Percentiles rank a stretch among this genome's conserved stretches.
These are phyloP conservation scores for Platycheirus rosarum DNA, from an alignment of 2,888 invertebrate genomes.

Conservation along the genomic window DNA sequence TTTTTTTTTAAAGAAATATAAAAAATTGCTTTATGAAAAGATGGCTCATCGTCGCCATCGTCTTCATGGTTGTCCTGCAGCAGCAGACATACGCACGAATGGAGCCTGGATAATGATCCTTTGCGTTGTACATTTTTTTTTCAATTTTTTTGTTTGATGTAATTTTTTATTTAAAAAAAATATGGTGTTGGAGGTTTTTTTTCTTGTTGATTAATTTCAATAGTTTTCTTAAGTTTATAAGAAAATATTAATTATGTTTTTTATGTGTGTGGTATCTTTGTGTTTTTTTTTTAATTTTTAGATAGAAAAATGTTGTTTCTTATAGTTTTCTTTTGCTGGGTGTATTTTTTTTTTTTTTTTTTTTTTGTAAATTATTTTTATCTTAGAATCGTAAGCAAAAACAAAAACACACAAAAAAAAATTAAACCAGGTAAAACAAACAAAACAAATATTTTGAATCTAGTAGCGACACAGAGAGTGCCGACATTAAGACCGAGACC, in stretches of 20 bases:
- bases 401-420: constrained; percentile 35
- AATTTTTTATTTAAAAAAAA: constrained; percentile 26
- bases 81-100: constrained; percentile 7
- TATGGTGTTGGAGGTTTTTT: constrained; percentile 67
- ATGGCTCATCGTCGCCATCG: constrained; percentile 32
- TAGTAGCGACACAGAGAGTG: constrained; percentile 88
- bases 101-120: constrained; percentile 44
- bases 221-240: constrained; percentile 42
- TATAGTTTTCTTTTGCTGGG: constrained; percentile 43
- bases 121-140: constrained; percentile 25
- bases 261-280: constrained; percentile 29
- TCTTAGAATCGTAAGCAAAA: constrained; percentile 41
- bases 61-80: constrained; percentile 23
- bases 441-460: constrained; percentile 76
- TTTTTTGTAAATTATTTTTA: constrained; percentile 31
- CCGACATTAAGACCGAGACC: constrained; percentile 83
- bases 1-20: constrained; percentile 14
- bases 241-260: background rate
- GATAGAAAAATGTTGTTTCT: constrained; percentile 25
- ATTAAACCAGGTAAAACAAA: constrained; percentile 64
- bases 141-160: constrained; percentile 17
- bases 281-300: too few species aligned
- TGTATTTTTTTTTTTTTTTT: constrained; percentile 23
- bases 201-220: constrained; percentile 61
- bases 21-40: constrained; percentile 33